These are phyloP conservation scores for Myocastor coypus DNA, from an alignment of 2,113 vertebrate genomes.

Conservation along the genomic window DNA sequence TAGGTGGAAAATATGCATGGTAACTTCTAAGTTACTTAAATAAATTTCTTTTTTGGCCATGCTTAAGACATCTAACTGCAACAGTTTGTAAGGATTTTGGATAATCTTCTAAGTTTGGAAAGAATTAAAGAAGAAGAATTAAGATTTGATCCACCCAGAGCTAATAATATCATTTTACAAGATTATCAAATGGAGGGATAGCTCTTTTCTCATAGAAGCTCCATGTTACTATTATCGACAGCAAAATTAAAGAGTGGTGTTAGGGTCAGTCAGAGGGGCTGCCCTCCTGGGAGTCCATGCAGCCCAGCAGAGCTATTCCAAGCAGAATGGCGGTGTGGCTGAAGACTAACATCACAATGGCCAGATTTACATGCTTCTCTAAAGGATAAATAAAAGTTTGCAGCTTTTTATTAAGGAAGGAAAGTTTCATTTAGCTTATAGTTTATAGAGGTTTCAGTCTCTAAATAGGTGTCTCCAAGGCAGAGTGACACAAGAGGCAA, in stretches of 20 bases:
- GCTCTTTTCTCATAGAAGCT: not conserved
- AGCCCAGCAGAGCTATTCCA: not conserved
- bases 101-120: not conserved
- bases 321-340: not conserved
- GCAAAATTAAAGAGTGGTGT: not conserved
- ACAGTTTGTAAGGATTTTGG: not conserved
- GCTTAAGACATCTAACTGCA: not conserved
- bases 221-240: not conserved
- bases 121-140: constrained; percentile 5
- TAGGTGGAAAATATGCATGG: not conserved
- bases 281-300: not conserved
- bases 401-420: too few species aligned
- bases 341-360: not conserved
- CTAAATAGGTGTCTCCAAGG: too few species aligned
- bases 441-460: too few species aligned
- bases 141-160: not conserved
- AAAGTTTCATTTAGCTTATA: too few species aligned
- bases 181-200: not conserved
- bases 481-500: too few species aligned
- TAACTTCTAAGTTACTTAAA: not conserved
- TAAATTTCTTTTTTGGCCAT: not conserved
- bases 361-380: not conserved
- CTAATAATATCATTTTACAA: not conserved
- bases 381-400: not conserved
- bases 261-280: not conserved